A percentile compares a stretch with the other conserved stretches of the same genome.
Conservation (phyloP, 1,140 invertebrate species). For the Cotesia glomerata region DNA sequence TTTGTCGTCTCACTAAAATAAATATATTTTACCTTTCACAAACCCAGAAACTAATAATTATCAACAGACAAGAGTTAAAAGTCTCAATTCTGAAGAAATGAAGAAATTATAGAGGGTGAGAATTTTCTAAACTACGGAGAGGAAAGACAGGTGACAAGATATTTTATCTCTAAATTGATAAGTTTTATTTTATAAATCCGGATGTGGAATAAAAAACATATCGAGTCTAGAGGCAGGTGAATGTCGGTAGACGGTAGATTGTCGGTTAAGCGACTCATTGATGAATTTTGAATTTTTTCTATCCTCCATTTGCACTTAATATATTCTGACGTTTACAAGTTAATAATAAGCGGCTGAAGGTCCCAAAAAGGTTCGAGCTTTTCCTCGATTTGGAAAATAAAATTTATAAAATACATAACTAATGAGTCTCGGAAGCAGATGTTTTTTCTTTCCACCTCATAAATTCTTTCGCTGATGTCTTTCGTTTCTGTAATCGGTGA, state of each 20-base stretch:
- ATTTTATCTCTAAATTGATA: neutral
- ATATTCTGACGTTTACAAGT: neutral
- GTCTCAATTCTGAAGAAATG: neutral
- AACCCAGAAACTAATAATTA: too few relatives aligned
- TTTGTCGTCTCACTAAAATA: too few relatives aligned
- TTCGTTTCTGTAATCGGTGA: too few relatives aligned
- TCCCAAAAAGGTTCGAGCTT: neutral
- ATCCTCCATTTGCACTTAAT: neutral
- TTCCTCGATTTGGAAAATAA: neutral
- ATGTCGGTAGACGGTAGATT: neutral
- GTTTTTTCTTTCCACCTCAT: neutral
- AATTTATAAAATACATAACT: neutral
- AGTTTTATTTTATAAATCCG: constrained; percentile 24
- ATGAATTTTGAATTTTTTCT: constrained; percentile 7
- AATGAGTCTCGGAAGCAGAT: constrained; percentile 2
- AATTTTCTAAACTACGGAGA: neutral
- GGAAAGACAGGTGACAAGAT: neutral
- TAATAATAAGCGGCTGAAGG: constrained; percentile 26
- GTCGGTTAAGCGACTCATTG: constrained; percentile 4
- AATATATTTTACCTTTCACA: too few relatives aligned
- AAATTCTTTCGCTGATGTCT: too few relatives aligned
- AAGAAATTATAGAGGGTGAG: neutral
- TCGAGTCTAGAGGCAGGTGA: constrained; percentile 16
- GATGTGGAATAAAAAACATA: constrained; percentile 15
- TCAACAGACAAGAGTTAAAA: too few relatives aligned